These are phyloP conservation scores for Engystomops pustulosus DNA, from an alignment of 2,113 vertebrate genomes.

Conservation along the genomic window DNA sequence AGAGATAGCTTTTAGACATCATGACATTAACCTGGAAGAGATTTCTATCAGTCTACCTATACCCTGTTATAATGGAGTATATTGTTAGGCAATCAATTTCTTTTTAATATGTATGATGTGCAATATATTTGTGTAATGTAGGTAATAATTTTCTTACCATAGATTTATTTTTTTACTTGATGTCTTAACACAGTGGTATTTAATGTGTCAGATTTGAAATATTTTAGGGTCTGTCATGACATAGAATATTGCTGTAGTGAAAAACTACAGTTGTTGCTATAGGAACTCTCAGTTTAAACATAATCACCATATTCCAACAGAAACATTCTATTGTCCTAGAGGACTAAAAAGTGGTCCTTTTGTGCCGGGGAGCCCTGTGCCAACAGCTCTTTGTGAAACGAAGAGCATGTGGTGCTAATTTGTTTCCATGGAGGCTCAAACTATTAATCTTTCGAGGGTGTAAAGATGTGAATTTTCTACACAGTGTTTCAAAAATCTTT, in stretches of 20 bases:
- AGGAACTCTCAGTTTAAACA: conserved; percentile 25
- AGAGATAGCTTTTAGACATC: not conserved
- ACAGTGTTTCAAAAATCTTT: conserved; percentile 29
- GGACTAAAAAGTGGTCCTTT: conserved; percentile 35
- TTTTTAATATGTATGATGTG: no score
- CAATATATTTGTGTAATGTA: not conserved
- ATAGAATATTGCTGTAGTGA: not conserved
- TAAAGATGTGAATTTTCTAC: conserved; percentile 45
- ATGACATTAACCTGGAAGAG: not conserved
- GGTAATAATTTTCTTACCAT: not conserved
- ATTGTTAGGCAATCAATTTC: no score
- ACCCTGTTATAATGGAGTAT: no score
- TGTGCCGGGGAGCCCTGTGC: conserved; percentile 25
- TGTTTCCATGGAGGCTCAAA: conserved; percentile 48
- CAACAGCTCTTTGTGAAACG: conserved; percentile 50
- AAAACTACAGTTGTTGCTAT: conserved; percentile 25
- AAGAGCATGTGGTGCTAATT: conserved; percentile 52
- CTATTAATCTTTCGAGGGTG: conserved; percentile 43
- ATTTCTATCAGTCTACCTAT: not conserved
- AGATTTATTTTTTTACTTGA: not conserved
- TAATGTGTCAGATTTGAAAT: not conserved
- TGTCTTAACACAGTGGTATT: no score
- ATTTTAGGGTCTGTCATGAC: not conserved
- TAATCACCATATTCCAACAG: conserved; percentile 38
- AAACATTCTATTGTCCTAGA: conserved; percentile 37